Base-by-base conservation (phyloP, 2,888 invertebrate genomes). In the Rhagonycha fulva region DNA sequence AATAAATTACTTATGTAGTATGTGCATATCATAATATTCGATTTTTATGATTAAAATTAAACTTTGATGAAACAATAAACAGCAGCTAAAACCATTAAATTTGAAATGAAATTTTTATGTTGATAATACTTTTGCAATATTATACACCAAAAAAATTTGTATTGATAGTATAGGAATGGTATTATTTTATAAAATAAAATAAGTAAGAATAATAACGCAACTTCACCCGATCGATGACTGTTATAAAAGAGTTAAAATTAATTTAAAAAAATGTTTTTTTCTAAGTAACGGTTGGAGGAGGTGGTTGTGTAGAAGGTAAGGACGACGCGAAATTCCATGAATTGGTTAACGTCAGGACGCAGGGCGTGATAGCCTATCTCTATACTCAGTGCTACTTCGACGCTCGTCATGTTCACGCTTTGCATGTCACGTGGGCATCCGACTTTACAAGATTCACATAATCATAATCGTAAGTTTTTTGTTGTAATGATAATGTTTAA, bases 351-450 rank as follows among this genome's bases (percentile, higher is more conserved):
- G 78, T 73, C 78, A 78, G 72, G 79, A 73, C 77, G 75, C 72
- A 72, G 78, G 76, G 75, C 73, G 79, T 78, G 72, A 77, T 76
- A 68, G 69, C 75, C 70, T 67, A 77, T 76, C 72, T 70, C 76
- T 75, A 74, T 76, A 68, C 78, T 71, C 81, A 82, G 82, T 81
- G 73, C 76, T 77, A 76, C 74, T 63, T 73, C 80, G 77, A 79
- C 81, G 80, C 82, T 78, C 83, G 84, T 80, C 82, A 86, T 85
- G 86, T 86, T 85, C 80, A 85, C 85, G 80, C 81, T 86, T 81
- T 86, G 85, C 79, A 86, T 86, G 86, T 85, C 86, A 80, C 86
- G 85, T 79, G 84, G 84, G 79, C 82, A 83, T 81, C 84, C 85
- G 78, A 83, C 82, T 78, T 74, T 83, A 76, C 82, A 83, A 77